Evolutionary conservation across 1,140 invertebrate genomes (phyloP), one percentile per base, ranked within the genome.

Genomic region (Drosophila watanabei): DNA sequence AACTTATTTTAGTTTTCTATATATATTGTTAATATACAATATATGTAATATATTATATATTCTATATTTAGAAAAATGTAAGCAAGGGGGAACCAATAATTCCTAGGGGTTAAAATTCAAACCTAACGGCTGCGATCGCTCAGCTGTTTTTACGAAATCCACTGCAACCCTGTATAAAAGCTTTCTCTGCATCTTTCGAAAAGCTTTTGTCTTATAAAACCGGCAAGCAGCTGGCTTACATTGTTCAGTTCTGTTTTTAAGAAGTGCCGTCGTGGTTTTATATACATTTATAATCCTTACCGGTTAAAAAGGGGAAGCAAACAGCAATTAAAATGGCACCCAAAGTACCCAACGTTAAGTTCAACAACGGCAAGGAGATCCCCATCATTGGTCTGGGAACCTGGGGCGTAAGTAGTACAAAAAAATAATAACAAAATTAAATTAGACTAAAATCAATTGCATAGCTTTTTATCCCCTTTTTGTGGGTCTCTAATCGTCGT

Each of bases 311-410:
- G 59, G 6, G n/a, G 48, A 20, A 64, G 30, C 2, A 32, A 45
- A 33, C n/a, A 24, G 2, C 11, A 4, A 20, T 18, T 13, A 73
- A 63, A 66, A 90, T 90, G 86, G 64, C 79, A 32, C 51, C 58
- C 58, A 82, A 69, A 63, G 94, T 94, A 58, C 95, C 95, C 10
- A 93, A 85, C 6, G 82, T 96, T 7, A 94, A 94, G 58, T 93
- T 97, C 2, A 96, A 95, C 84, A 96, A 95, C 93, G 97, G 96
- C 35, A 84, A 93, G 45, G 90, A 94, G 54, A 95, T 96, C 43
- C 97, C 97, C 0, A 92, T 95, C 2, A 81, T 97, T 46, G 97
- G 97, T 14, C 93, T 97, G 7, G 97, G 97, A 28, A 97, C 97
- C 6, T 98, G 96, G 96, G 95, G 96, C 86, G 96, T 97, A 93